phyloP scores from a whole-genome alignment of 2,888 invertebrate species.

The Lordiphosa fenestrarum region DNA sequence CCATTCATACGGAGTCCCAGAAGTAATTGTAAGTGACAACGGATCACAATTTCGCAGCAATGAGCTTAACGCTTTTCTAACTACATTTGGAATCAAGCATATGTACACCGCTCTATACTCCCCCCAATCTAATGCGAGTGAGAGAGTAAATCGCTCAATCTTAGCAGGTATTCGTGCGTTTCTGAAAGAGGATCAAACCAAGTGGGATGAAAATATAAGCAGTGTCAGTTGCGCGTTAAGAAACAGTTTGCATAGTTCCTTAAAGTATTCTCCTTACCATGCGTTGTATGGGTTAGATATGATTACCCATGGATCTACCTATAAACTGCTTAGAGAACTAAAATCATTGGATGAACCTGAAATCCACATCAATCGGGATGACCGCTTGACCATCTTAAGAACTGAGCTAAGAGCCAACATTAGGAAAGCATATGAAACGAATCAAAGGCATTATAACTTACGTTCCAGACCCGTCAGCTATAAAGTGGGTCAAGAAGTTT shows the following conservation, averaged over 20 bases:
- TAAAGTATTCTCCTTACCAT: not conserved
- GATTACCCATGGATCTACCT: not conserved
- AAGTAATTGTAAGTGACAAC: not conserved
- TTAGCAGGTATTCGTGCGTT: not conserved
- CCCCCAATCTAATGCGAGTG: not conserved
- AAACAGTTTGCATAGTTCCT: not conserved
- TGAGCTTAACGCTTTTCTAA: slow-evolving; percentile 1
- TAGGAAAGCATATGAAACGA: not conserved
- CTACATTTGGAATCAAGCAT: not conserved
- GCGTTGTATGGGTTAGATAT: not conserved
- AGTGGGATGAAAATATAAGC: not conserved
- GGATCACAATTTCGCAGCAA: slow-evolving; percentile 1
- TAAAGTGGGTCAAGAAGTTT: not conserved
- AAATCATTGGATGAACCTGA: not conserved
- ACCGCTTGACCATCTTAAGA: too few relatives aligned
- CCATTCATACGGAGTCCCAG: not conserved
- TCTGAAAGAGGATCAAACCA: not conserved
- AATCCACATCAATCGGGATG: too few relatives aligned
- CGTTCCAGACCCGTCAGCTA: not conserved
- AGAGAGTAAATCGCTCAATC: not conserved
- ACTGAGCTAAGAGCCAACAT: not conserved
- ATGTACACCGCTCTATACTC: not conserved
- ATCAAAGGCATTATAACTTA: not conserved
- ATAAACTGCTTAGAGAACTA: not conserved
- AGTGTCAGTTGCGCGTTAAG: too few relatives aligned